Evolutionary conservation across 2,888 invertebrate species (phyloP).

Genomic region (Amphipyra tragopoginis): DNA sequence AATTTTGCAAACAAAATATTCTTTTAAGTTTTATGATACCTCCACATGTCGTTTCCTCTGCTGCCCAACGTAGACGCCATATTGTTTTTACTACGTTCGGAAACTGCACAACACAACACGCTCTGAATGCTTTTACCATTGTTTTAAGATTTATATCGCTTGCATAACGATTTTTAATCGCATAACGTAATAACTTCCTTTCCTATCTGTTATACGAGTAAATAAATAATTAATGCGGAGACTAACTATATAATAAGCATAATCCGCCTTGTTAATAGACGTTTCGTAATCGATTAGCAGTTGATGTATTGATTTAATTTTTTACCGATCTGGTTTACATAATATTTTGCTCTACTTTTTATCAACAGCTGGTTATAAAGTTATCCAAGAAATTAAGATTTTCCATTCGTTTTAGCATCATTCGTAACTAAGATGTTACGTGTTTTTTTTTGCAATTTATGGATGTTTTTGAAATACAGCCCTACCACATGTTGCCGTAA

Average conservation of each 20-base stretch:
- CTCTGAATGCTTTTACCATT: constrained; percentile 36
- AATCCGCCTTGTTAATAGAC: constrained; percentile 17
- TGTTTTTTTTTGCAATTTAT: too few relatives aligned
- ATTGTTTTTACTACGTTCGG: constrained; percentile 32
- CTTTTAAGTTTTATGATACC: not conserved
- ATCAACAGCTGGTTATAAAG: not conserved
- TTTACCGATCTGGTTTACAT: constrained; percentile 23
- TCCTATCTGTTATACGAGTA: constrained; percentile 12
- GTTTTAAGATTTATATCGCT: constrained; percentile 30
- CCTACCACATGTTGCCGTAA: too few relatives aligned
- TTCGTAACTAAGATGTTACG: too few relatives aligned
- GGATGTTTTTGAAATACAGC: too few relatives aligned
- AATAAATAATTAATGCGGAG: constrained; percentile 26
- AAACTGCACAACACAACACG: constrained; percentile 30
- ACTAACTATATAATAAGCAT: constrained; percentile 26
- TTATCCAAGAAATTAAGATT: too few relatives aligned
- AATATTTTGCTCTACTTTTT: constrained; percentile 27
- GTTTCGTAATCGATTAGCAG: constrained; percentile 46
- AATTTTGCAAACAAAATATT: constrained; percentile 5
- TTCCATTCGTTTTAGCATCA: too few relatives aligned
- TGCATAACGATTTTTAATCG: constrained; percentile 36
- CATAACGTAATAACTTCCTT: constrained; percentile 39
- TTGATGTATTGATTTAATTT: constrained; percentile 29
- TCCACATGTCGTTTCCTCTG: constrained; percentile 13
- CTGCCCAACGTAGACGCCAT: constrained; percentile 36